These are phyloP conservation scores for Eubasilissa regina DNA, from an alignment of 1,140 invertebrate genomes.

Conservation along the genomic window DNA sequence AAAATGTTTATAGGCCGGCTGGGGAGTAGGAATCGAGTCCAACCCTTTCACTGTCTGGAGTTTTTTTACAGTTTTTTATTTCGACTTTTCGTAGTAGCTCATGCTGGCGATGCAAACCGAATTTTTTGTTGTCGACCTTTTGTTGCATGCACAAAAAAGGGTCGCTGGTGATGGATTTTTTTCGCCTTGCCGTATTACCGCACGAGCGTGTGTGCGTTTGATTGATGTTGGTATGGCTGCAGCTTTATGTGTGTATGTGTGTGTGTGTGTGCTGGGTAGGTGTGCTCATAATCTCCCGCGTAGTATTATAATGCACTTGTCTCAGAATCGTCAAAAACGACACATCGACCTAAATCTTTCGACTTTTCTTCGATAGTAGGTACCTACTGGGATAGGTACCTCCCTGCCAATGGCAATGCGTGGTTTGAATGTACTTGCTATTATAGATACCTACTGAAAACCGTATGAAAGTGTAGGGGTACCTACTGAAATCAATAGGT, in stretches of 20 bases:
- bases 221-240: background rate
- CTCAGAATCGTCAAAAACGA: constrained; percentile 33
- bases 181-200: constrained; percentile 32
- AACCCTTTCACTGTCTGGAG: constrained; percentile 38
- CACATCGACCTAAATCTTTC: constrained; percentile 16
- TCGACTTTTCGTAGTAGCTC: constrained; percentile 47
- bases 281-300: constrained; percentile 32
- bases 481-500: no score
- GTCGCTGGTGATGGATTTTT: constrained; percentile 52
- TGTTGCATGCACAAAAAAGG: constrained; percentile 55
- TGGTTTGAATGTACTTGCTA: no score
- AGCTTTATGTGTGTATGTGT: background rate
- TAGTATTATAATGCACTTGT: constrained; percentile 41
- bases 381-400: no score
- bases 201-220: constrained; percentile 11
- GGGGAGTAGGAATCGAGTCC: constrained; percentile 3
- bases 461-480: no score
- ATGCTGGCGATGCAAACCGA: constrained; percentile 55
- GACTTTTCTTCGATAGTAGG: constrained; percentile 4
- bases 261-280: background rate
- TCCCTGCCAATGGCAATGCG: no score
- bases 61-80: constrained; percentile 41
- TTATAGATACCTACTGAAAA: no score
- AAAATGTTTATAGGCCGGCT: constrained; percentile 7
- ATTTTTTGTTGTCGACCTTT: constrained; percentile 55